These are phyloP conservation scores for Stylophora pistillata DNA, from an alignment of 64 coral and sea anemone genomes.

Conservation along the genomic window DNA sequence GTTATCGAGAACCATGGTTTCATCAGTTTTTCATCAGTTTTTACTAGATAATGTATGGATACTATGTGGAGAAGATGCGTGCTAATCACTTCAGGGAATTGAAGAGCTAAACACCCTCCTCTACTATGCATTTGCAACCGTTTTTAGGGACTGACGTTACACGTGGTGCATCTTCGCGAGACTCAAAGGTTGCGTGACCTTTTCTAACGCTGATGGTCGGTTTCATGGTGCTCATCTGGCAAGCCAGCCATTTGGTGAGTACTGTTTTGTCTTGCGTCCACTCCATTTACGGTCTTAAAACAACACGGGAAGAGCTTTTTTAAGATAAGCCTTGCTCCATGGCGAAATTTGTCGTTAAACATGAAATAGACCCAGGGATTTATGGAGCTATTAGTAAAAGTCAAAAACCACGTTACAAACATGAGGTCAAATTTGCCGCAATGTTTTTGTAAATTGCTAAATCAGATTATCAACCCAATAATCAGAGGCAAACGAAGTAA, in stretches of 20 bases:
- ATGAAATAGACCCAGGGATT: conserved; percentile 59
- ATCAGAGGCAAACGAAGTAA: conserved; percentile 28
- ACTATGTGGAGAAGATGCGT: too few relatives aligned
- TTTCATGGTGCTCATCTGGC: not conserved
- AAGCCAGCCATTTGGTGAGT: not conserved
- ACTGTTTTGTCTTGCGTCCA: not conserved
- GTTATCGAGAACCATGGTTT: too few relatives aligned
- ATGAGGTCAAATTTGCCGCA: not conserved
- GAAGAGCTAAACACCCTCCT: too few relatives aligned
- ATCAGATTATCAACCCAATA: conserved; percentile 10
- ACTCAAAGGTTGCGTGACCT: too few relatives aligned
- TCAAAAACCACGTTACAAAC: conserved; percentile 5
- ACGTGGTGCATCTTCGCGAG: too few relatives aligned
- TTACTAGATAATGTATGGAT: too few relatives aligned
- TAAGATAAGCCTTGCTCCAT: not conserved
- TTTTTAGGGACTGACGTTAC: too few relatives aligned
- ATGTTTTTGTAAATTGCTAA: not conserved
- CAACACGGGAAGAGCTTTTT: not conserved
- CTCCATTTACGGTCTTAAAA: conserved; percentile 15
- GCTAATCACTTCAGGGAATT: too few relatives aligned
- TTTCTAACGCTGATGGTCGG: not conserved
- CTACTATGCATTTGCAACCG: too few relatives aligned
- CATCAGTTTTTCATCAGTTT: too few relatives aligned
- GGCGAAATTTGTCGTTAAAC: conserved; percentile 19
- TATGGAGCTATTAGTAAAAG: not conserved